These are phyloP conservation scores for Dipodomys stephensi DNA, from an alignment of 2,113 vertebrate species.

Conservation along the genomic window DNA sequence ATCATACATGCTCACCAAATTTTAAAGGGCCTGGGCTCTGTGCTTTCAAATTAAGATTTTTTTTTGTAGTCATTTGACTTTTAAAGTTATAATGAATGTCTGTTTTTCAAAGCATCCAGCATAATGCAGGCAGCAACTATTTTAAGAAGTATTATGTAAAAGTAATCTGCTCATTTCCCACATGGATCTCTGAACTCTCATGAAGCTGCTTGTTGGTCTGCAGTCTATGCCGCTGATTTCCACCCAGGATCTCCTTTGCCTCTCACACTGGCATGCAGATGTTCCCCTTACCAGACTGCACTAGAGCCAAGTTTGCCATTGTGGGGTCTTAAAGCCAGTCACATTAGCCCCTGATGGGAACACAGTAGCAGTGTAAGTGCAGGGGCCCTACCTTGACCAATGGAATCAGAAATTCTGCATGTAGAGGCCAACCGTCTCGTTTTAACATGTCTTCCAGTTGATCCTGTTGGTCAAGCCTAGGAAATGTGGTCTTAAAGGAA, in stretches of 20 bases:
- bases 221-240: background rate
- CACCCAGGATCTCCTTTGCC: rapidly evolving
- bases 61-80: slow-evolving; percentile 81
- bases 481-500: background rate
- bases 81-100: slow-evolving; percentile 64
- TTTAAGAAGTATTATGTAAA: slow-evolving; percentile 68
- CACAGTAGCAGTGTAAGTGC: background rate
- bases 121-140: slow-evolving; percentile 62
- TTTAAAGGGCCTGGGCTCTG: slow-evolving; percentile 78
- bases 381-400: background rate
- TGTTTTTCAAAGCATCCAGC: slow-evolving; percentile 67
- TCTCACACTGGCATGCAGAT: background rate
- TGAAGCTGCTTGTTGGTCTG: background rate
- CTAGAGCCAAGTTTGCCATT: background rate
- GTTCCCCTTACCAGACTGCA: background rate
- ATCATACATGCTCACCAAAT: slow-evolving; percentile 79
- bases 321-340: background rate
- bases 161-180: slow-evolving; percentile 54
- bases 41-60: slow-evolving; percentile 79
- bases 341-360: background rate
- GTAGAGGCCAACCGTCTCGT: background rate
- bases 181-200: background rate
- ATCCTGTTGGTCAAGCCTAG: background rate
- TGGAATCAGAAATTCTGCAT: background rate
- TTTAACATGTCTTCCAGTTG: slow-evolving; percentile 1